phyloP scores from a whole-genome alignment of 2,113 vertebrate genomes.

The Haemorhous mexicanus region DNA sequence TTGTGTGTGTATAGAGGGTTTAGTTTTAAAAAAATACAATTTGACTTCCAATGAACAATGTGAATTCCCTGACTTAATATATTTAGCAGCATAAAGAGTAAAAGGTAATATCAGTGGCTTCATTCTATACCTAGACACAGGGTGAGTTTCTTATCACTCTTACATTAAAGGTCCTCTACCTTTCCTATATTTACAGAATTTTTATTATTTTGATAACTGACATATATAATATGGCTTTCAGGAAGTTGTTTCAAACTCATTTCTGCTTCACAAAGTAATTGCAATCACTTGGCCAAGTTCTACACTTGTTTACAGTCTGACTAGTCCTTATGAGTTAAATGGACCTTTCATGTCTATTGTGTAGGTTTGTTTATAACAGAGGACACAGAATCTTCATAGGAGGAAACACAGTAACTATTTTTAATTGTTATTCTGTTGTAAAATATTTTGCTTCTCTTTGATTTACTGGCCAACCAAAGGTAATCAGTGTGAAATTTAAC shows the following conservation, averaged over 20 bases:
- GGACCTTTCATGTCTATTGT: background rate
- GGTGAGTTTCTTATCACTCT: background rate
- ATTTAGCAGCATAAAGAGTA: background rate
- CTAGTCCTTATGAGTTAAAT: background rate
- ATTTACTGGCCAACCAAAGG: background rate
- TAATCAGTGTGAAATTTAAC: background rate
- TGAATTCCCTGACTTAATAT: background rate
- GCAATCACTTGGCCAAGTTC: background rate
- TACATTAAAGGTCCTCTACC: background rate
- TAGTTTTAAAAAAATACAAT: background rate
- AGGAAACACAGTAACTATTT: background rate
- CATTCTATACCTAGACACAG: background rate
- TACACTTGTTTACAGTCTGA: background rate
- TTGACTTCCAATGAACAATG: background rate
- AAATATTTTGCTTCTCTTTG: background rate
- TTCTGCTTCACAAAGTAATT: background rate
- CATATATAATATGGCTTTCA: background rate
- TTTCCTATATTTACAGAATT: background rate
- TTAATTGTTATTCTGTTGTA: background rate
- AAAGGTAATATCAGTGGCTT: background rate
- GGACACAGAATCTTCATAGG: background rate
- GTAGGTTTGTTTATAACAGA: background rate
- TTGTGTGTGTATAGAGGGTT: background rate
- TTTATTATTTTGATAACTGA: background rate
- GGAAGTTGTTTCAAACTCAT: background rate